Conservation (phyloP, 2,888 invertebrate species). For the Sialis lutaria region DNA sequence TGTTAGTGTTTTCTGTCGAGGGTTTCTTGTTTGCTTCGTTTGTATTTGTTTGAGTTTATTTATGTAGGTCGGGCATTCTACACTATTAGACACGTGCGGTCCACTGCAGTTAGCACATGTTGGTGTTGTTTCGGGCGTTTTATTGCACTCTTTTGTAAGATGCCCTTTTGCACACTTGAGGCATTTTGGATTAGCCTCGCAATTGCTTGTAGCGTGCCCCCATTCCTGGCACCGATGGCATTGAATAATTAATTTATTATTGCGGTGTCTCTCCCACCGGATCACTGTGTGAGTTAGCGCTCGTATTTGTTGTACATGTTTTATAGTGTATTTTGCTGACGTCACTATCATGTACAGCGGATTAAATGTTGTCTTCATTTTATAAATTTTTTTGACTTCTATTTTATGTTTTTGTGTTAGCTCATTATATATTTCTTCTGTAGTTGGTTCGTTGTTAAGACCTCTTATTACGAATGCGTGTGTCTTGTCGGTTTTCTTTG, state of each 20-base stretch:
- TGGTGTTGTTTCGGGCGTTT: not conserved
- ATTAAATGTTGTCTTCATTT: no score
- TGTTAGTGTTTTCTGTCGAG: no score
- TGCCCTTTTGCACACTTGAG: not conserved
- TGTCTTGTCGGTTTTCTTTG: no score
- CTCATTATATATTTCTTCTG: no score
- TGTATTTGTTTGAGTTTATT: not conserved
- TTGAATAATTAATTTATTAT: not conserved
- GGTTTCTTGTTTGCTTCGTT: not conserved
- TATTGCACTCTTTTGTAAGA: not conserved
- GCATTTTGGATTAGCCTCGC: not conserved
- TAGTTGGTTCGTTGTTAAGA: no score
- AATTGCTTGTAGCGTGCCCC: not conserved
- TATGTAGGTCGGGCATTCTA: not conserved
- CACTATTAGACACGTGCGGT: not conserved
- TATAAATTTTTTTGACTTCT: no score
- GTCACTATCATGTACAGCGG: no score
- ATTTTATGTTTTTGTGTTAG: no score
- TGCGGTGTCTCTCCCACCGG: not conserved
- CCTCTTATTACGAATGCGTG: no score
- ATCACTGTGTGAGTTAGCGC: not conserved
- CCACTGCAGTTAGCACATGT: not conserved
- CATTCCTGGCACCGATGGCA: not conserved
- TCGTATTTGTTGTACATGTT: no score
- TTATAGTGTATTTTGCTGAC: no score